Evolutionary conservation across 2,113 vertebrate genomes (phyloP).

Genomic region (Sarotherodon lohbergeri): DNA sequence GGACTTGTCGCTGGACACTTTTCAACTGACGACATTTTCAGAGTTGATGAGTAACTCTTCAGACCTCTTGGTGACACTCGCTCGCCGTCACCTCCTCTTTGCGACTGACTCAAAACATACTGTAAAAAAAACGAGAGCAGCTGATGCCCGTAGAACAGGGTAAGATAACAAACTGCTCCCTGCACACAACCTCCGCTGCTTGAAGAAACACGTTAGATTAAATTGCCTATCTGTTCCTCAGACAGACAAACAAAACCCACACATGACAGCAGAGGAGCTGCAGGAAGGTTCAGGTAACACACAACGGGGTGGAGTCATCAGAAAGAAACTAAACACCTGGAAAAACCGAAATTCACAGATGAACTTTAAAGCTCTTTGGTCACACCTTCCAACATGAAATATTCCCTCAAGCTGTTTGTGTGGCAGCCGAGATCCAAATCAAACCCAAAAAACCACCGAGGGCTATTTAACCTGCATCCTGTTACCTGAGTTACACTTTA

Average conservation of each 20-base stretch:
- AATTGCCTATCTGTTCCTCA: not conserved
- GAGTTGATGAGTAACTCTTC: not conserved
- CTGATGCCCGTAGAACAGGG: not conserved
- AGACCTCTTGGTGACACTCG: accelerated
- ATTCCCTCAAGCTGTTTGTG: accelerated
- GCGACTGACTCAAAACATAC: too few species aligned
- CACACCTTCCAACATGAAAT: not conserved
- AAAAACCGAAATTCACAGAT: accelerated
- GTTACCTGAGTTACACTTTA: accelerated
- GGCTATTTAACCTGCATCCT: not conserved
- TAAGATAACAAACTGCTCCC: not conserved
- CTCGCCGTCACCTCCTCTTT: not conserved
- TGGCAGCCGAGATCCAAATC: not conserved
- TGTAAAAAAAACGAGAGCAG: too few species aligned
- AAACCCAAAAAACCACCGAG: accelerated
- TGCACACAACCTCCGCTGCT: not conserved
- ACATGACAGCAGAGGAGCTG: not conserved
- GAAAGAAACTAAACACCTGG: not conserved
- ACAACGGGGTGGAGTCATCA: not conserved
- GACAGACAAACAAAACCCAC: not conserved
- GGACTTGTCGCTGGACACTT: not conserved
- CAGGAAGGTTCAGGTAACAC: not conserved
- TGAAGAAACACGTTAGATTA: not conserved
- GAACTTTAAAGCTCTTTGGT: not conserved
- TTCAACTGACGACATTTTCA: not conserved